A percentile compares a stretch with the other conserved stretches of the same genome.
Conservation (phyloP, 2,797 vertebrate species). For the Xiphophorus birchmanni region DNA sequence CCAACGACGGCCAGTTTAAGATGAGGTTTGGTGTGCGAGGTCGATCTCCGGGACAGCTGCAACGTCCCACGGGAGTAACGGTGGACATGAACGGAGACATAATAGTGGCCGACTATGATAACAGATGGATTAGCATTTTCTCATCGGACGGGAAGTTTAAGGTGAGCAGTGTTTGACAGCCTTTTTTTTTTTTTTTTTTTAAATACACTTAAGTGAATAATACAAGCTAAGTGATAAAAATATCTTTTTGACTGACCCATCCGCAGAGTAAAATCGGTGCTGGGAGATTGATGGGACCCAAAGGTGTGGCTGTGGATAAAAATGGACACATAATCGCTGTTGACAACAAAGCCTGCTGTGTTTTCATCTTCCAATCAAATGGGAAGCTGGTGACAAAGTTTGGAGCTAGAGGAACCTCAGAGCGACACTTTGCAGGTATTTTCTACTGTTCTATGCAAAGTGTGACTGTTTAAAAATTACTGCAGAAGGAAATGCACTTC, state of each 20-base stretch:
- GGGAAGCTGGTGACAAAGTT: constrained; percentile 97
- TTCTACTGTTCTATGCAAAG: neutral
- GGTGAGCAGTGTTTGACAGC: constrained; percentile 62
- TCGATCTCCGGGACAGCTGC: constrained; percentile 94
- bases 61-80: constrained; percentile 93
- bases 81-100: constrained; percentile 94
- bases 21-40: constrained; percentile 94
- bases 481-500: neutral
- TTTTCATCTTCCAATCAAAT: constrained; percentile 97
- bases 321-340: constrained; percentile 97
- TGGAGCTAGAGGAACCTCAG: constrained; percentile 89
- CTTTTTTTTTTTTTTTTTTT: neutral
- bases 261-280: constrained; percentile 92
- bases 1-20: constrained; percentile 95
- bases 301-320: constrained; percentile 92
- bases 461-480: neutral
- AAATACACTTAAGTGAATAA: neutral
- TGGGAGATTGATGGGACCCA: constrained; percentile 93
- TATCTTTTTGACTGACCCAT: neutral
- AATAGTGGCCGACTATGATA: constrained; percentile 95
- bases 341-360: constrained; percentile 96
- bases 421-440: constrained; percentile 93
- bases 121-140: constrained; percentile 98
- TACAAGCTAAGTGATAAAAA: neutral
- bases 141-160: constrained; percentile 97